Percentiles rank a stretch among this genome's conserved stretches.
phyloP scores from a whole-genome alignment of 2,113 vertebrate species.

The Pomatorhinus ruficollis region DNA sequence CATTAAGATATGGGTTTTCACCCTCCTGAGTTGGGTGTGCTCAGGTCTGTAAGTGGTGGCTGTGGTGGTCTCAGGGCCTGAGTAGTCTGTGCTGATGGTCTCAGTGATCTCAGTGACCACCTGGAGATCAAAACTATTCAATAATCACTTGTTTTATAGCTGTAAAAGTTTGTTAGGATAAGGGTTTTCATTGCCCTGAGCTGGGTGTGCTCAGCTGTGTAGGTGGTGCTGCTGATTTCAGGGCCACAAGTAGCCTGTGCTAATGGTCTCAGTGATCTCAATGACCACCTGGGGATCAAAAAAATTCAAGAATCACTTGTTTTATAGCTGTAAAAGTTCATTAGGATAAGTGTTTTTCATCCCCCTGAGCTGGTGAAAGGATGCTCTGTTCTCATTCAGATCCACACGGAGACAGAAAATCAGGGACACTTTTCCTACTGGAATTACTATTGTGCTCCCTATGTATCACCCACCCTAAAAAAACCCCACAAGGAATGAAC shows the following conservation, averaged over 20 bases:
- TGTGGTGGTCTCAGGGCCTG: no score
- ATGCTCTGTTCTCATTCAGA: not conserved
- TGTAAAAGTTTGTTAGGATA: not conserved
- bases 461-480: not conserved
- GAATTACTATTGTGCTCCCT: not conserved
- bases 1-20: no score
- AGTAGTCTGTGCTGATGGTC: not conserved
- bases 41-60: no score
- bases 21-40: no score
- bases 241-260: no score
- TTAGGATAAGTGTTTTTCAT: not conserved
- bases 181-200: not conserved
- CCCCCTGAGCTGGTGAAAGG: not conserved
- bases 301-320: not conserved
- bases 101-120: constrained; percentile 54
- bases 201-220: no score
- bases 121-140: not conserved
- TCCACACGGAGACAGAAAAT: not conserved
- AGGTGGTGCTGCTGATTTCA: no score
- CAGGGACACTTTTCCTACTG: not conserved
- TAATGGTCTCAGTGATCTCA: constrained; percentile 43
- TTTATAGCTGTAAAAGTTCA: not conserved
- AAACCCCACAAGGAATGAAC: not conserved
- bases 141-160: not conserved
- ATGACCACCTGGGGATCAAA: constrained; percentile 14